These are phyloP conservation scores for Mythimna lalbum DNA, from an alignment of 2,888 invertebrate genomes.

Conservation along the genomic window DNA sequence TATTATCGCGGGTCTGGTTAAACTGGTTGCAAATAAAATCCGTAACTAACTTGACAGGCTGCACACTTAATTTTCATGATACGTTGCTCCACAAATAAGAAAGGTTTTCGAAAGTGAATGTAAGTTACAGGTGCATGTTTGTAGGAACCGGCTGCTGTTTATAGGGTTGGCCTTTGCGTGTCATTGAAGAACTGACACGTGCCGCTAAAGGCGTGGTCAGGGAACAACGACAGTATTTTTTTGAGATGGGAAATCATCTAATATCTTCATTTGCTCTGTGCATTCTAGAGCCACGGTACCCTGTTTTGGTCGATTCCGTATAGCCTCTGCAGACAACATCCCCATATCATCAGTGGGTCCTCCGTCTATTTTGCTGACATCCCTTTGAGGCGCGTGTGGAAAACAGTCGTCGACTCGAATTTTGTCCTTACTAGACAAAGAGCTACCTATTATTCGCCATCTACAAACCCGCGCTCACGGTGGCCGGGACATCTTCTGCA, in stretches of 20 bases:
- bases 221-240: not conserved
- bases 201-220: slow-evolving; percentile 9
- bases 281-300: not conserved
- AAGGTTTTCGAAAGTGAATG: slow-evolving; percentile 61
- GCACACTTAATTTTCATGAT: slow-evolving; percentile 39
- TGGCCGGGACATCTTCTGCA: no score
- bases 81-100: slow-evolving; percentile 59
- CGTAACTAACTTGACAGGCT: slow-evolving; percentile 42
- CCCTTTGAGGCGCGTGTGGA: no score
- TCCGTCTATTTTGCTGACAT: no score
- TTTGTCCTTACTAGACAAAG: no score
- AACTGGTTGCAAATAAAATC: slow-evolving; percentile 30
- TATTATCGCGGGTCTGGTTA: not conserved
- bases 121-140: slow-evolving; percentile 41
- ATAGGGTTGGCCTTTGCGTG: slow-evolving; percentile 58
- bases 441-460: no score
- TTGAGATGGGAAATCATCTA: not conserved
- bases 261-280: not conserved
- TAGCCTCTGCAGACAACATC: no score
- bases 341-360: no score
- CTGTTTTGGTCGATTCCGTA: not conserved
- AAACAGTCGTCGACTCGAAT: no score
- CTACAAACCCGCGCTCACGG: no score
- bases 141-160: slow-evolving; percentile 55
- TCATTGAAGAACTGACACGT: slow-evolving; percentile 35